Evolutionary conservation across 2,797 vertebrate genomes (phyloP).

Genomic region (Eleutherodactylus coqui): DNA sequence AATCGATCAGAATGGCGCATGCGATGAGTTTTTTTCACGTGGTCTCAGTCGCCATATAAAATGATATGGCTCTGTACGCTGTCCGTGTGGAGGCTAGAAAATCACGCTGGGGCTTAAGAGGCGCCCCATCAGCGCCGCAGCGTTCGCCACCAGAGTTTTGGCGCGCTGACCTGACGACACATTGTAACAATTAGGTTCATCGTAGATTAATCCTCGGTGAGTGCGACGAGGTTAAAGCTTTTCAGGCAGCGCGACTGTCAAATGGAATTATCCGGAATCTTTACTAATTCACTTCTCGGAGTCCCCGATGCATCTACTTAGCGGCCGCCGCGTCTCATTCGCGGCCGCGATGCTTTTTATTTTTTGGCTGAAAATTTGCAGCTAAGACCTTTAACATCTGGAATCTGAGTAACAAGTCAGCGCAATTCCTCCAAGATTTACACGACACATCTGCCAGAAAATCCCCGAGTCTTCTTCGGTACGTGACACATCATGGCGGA

Average conservation of each 20-base stretch:
- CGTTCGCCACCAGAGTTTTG: neutral
- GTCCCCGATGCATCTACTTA: constrained; percentile 52
- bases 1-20: too few relatives aligned
- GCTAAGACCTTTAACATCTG: constrained; percentile 30
- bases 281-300: constrained; percentile 66
- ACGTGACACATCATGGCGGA: neutral
- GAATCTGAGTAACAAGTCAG: neutral
- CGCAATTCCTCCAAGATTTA: neutral
- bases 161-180: constrained; percentile 49
- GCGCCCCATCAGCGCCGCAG: neutral
- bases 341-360: neutral
- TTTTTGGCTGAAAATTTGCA: neutral
- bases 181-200: constrained; percentile 59
- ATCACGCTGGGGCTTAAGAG: too few relatives aligned
- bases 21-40: too few relatives aligned
- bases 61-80: too few relatives aligned
- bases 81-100: too few relatives aligned
- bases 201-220: constrained; percentile 54
- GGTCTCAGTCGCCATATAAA: too few relatives aligned
- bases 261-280: constrained; percentile 63
- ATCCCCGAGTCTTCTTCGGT: neutral
- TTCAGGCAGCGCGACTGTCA: constrained; percentile 66
- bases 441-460: neutral
- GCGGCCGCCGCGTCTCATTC: constrained; percentile 55
- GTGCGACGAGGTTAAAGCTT: constrained; percentile 65